Conservation (phyloP, 2,888 invertebrate species). For the Andrena haemorrhoa region DNA sequence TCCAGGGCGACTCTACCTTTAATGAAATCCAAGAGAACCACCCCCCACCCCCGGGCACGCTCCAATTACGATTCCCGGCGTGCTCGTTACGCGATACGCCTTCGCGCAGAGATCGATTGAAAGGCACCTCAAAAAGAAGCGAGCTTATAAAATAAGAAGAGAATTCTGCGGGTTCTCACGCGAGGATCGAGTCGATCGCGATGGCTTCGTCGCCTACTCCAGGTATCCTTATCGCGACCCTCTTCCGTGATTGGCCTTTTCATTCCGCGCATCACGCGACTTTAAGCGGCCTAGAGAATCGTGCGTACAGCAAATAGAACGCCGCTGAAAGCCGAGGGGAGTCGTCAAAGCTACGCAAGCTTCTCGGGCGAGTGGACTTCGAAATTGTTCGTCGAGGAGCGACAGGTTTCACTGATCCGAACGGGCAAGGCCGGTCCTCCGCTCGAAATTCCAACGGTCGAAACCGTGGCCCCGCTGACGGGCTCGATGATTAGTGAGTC, state of each 20-base stretch:
- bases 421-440: slow-evolving; percentile 13
- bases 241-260: neutral
- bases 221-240: slow-evolving; percentile 4
- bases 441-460: slow-evolving; percentile 44
- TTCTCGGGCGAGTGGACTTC: neutral
- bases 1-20: slow-evolving; percentile 14
- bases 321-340: neutral
- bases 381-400: neutral
- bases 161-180: slow-evolving; percentile 3
- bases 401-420: neutral
- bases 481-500: slow-evolving; percentile 63
- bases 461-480: slow-evolving; percentile 37
- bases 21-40: slow-evolving; percentile 38
- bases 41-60: neutral
- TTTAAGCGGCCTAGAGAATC: neutral
- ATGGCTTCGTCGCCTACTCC: slow-evolving; percentile 28
- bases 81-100: slow-evolving; percentile 8
- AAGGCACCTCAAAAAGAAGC: neutral
- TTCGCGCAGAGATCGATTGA: slow-evolving; percentile 5
- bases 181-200: slow-evolving; percentile 1
- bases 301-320: neutral
- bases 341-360: neutral
- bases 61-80: slow-evolving; percentile 39
- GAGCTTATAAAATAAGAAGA: neutral
- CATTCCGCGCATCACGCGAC: neutral